Base-by-base conservation (phyloP, 2,113 vertebrate genomes). In the Pseudorhombus dupliciocellatus region DNA sequence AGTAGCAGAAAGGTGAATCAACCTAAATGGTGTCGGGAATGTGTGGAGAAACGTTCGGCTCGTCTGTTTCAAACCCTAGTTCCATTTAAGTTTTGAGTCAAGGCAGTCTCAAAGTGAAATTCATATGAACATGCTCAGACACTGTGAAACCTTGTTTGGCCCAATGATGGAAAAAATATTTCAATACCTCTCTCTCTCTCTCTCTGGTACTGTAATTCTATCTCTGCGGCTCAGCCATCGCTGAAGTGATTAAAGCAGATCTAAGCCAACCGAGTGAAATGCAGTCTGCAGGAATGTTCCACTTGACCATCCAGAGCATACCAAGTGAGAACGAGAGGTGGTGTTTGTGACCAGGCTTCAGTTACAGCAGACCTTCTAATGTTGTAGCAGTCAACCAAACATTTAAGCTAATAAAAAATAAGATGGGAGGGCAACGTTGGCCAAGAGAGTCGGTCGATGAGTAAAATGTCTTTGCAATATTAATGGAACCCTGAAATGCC, bases 291-390 rank as follows among this genome's bases (percentile, higher is more conserved):
- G 84, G 91, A 91, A 92, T 92, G 91, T 94, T 93, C 92, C 91
- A 91, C 88, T 88, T 81, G 87, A 87, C 79, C 82, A 83, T 93
- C 88, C 90, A 91, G 83, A 84, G 88, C 80, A 92, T 92, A 88
- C 87, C 84, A 86, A 92, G 89, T 79, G 76, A 84, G 82, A 70
- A 75, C 21, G 63, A 66, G 83, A 84, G 69, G 72, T 75, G 58
- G 60, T 67, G 75, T 76, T 64, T 50, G 65, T 64, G 56, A 48
- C 61, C 66, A 64, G 83, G 70, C 7, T 87, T 71, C 2, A 48
- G 82, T 90, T 92, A 91, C 85, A 80, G 70, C 5, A 42, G 79
- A 85, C 77, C 79, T 80, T 87, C 81, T 84, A 81, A 82, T 65
- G 70, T 63, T 58, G 73, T 73, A 80, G 64, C 82, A 79, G 77